Evolutionary conservation across 2,888 invertebrate species (phyloP).

Genomic region (Rapana venosa): DNA sequence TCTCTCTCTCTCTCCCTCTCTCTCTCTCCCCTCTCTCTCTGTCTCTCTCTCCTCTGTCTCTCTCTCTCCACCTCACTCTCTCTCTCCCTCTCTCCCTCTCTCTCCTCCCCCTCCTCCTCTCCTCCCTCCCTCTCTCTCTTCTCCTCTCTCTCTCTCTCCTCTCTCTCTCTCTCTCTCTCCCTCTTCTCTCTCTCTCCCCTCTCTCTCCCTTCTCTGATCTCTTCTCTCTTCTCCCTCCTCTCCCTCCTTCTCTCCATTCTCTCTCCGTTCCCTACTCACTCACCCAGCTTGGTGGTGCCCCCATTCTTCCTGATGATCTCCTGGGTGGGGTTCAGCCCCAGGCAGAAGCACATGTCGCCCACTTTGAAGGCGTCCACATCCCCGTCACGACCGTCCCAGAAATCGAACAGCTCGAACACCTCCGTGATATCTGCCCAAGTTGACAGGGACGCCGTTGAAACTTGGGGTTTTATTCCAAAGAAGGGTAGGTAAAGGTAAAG

Average conservation of each 20-base stretch:
- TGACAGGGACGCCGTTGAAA: too few relatives aligned
- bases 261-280: slow-evolving; percentile 52
- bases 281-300: slow-evolving; percentile 96
- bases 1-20: not conserved
- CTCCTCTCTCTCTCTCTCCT: not conserved
- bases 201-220: too few relatives aligned
- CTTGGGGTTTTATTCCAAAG: too few relatives aligned
- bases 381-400: slow-evolving; percentile 83
- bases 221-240: too few relatives aligned
- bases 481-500: too few relatives aligned
- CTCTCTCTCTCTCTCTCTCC: not conserved
- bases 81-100: not conserved
- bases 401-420: slow-evolving; percentile 74
- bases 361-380: slow-evolving; percentile 95
- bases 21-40: not conserved
- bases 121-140: not conserved
- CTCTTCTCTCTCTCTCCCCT: too few relatives aligned
- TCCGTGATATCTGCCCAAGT: slow-evolving; percentile 65
- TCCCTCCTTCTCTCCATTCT: not conserved
- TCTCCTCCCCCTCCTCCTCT: too few relatives aligned
- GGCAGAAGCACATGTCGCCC: slow-evolving; percentile 95
- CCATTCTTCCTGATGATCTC: slow-evolving; percentile 96
- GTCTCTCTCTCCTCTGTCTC: not conserved
- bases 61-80: not conserved
- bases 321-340: slow-evolving; percentile 96